phyloP scores from a whole-genome alignment of 2,113 vertebrate species.

The Haliaeetus leucogaster region DNA sequence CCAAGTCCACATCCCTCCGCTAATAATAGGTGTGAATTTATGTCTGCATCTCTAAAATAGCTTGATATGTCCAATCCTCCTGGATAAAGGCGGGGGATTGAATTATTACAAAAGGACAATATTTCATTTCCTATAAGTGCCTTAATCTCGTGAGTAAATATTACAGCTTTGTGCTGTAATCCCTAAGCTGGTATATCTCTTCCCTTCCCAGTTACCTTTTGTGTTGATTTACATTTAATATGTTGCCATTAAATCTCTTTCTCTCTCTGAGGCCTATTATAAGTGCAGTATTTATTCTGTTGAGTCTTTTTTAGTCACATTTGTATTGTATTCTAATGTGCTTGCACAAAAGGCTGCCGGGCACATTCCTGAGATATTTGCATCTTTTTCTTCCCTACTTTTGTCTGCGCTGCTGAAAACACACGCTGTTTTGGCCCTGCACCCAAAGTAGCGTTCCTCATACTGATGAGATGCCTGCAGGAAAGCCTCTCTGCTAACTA shows the following conservation, averaged over 20 bases:
- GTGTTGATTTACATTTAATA: constrained; percentile 73
- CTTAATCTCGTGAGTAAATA: constrained; percentile 71
- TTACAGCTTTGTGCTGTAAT: constrained; percentile 69
- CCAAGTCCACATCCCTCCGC: not conserved
- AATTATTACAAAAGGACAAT: constrained; percentile 64
- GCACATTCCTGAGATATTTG: constrained; percentile 29
- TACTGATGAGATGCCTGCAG: not conserved
- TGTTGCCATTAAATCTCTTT: constrained; percentile 65
- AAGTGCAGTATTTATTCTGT: constrained; percentile 67
- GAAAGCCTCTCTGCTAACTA: not conserved
- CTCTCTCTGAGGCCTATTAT: constrained; percentile 51
- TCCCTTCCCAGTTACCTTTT: constrained; percentile 65
- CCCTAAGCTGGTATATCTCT: constrained; percentile 64
- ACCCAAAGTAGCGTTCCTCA: not conserved
- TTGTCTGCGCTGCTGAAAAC: not conserved
- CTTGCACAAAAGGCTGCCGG: constrained; percentile 21
- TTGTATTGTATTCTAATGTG: constrained; percentile 61
- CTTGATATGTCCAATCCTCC: constrained; percentile 14
- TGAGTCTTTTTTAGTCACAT: constrained; percentile 53
- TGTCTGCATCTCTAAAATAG: constrained; percentile 26
- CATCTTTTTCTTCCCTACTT: constrained; percentile 43
- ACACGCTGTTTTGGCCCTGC: not conserved
- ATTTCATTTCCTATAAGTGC: constrained; percentile 69
- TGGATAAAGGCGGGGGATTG: constrained; percentile 40
- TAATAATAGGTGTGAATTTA: constrained; percentile 2